A percentile compares a stretch with the other conserved stretches of the same genome.
Evolutionary conservation across 2,797 vertebrate genomes (phyloP).

Genomic region (Geotria australis): DNA sequence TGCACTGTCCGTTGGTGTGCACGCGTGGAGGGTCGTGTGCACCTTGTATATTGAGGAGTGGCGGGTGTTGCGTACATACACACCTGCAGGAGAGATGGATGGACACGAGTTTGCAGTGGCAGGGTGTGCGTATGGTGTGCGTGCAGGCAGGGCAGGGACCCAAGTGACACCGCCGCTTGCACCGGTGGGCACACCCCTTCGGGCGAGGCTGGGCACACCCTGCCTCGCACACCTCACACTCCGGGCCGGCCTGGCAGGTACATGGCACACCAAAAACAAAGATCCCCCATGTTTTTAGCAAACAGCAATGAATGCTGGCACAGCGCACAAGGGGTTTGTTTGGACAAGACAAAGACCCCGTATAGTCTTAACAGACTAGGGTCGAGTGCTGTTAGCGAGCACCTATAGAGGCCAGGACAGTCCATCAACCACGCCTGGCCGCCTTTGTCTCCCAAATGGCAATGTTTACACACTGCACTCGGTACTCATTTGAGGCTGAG

Average conservation of each 20-base stretch:
- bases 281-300: background rate
- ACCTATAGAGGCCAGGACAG: background rate
- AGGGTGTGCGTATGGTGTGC: conserved; percentile 44
- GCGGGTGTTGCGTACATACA: background rate
- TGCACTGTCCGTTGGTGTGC: no score
- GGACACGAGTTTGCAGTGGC: conserved; percentile 43
- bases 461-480: no score
- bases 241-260: conserved; percentile 16
- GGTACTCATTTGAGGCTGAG: no score
- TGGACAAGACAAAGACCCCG: background rate
- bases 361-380: no score
- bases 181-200: conserved; percentile 28
- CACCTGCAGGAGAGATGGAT: conserved; percentile 38
- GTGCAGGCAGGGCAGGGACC: conserved; percentile 28
- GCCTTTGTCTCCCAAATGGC: no score
- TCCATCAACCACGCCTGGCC: background rate
- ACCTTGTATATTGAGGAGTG: no score
- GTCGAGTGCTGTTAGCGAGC: no score
- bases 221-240: conserved; percentile 34
- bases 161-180: conserved; percentile 29
- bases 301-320: background rate
- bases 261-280: background rate
- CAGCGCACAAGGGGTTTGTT: background rate
- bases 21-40: no score
- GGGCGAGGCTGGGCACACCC: conserved; percentile 29